Percentiles rank a stretch among this genome's conserved stretches.
Evolutionary conservation across 2,113 vertebrate genomes (phyloP).

Genomic region (Tor tambroides): DNA sequence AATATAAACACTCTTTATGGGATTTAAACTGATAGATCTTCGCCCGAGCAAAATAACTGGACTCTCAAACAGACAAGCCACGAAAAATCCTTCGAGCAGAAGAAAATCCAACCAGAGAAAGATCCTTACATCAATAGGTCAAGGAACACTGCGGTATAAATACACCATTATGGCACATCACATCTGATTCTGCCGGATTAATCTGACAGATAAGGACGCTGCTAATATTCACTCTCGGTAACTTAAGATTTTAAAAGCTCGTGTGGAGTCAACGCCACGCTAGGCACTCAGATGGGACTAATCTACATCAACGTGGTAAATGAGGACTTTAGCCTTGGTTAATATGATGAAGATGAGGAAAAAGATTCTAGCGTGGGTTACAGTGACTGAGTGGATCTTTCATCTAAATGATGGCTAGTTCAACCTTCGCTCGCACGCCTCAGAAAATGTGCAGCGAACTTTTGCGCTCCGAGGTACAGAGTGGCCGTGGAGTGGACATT

Average conservation of each 20-base stretch:
- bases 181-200: slow-evolving; percentile 3
- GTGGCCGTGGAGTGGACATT: slow-evolving; percentile 45
- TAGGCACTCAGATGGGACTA: slow-evolving; percentile 8
- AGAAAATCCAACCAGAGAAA: slow-evolving; percentile 12
- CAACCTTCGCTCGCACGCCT: slow-evolving; percentile 14
- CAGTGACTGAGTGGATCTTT: slow-evolving; percentile 45
- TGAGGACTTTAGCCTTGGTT: slow-evolving; percentile 13
- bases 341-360: slow-evolving; percentile 1
- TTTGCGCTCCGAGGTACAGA: slow-evolving; percentile 29
- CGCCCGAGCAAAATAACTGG: slow-evolving; percentile 8
- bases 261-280: neutral
- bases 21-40: slow-evolving; percentile 33
- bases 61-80: slow-evolving; percentile 3
- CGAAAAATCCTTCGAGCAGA: neutral
- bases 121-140: slow-evolving; percentile 21
- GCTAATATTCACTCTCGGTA: neutral
- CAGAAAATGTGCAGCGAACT: neutral
- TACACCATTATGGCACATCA: slow-evolving; percentile 23
- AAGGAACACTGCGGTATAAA: slow-evolving; percentile 15
- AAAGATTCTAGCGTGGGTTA: neutral
- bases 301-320: slow-evolving; percentile 14
- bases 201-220: slow-evolving; percentile 31
- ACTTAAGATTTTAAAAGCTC: slow-evolving; percentile 36
- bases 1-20: neutral
- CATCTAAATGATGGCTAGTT: slow-evolving; percentile 42